Conservation (phyloP, 2,888 invertebrate species). For the Protophormia terraenovae region DNA sequence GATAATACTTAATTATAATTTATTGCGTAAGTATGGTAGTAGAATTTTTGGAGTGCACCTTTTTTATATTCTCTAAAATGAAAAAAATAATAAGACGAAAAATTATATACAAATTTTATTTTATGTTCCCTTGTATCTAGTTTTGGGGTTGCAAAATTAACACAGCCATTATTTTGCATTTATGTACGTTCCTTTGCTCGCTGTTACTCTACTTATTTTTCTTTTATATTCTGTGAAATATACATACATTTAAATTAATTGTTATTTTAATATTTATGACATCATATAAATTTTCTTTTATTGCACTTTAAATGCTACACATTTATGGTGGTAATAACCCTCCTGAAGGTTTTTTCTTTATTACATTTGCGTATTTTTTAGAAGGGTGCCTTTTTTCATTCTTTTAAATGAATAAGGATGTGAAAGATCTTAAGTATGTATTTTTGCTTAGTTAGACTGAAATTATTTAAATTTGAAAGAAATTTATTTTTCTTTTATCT, state of each 20-base stretch:
- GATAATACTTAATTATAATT: constrained; percentile 69
- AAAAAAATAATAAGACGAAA: constrained; percentile 26
- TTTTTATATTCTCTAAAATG: constrained; percentile 21
- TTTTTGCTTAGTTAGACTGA: background rate
- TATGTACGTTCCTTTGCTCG: constrained; percentile 3
- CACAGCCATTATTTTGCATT: constrained; percentile 67
- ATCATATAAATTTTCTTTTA: constrained; percentile 67
- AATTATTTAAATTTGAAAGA: background rate
- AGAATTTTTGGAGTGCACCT: constrained; percentile 52
- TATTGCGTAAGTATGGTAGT: constrained; percentile 63
- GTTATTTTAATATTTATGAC: constrained; percentile 69
- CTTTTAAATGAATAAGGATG: constrained; percentile 7
- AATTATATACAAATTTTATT: constrained; percentile 51
- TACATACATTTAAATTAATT: constrained; percentile 65
- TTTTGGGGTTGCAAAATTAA: constrained; percentile 66
- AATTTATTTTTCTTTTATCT: too few species aligned
- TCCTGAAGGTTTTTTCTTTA: constrained; percentile 24
- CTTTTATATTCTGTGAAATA: background rate
- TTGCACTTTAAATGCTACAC: constrained; percentile 66
- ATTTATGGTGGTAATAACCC: constrained; percentile 55
- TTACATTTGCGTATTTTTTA: background rate
- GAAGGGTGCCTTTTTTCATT: constrained; percentile 19
- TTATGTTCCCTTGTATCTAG: constrained; percentile 7
- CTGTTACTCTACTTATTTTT: background rate
- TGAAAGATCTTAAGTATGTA: background rate